Evolutionary conservation across 1,140 invertebrate genomes (phyloP), one percentile per base, ranked within the genome.

Genomic region (Bombus balteatus): DNA sequence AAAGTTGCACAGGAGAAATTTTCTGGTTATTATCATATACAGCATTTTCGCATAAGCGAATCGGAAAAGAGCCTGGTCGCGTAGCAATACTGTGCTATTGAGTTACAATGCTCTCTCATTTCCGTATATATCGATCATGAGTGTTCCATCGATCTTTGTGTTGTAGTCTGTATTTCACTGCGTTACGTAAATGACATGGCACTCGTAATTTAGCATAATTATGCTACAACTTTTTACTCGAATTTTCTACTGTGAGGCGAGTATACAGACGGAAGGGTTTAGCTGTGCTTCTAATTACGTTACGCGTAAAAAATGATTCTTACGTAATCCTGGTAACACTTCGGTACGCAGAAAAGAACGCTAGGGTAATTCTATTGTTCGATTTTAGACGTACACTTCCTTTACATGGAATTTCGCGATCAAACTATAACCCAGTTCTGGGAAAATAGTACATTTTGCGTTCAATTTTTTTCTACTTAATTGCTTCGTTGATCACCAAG

Each of bases 141-240:
- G 18, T 22, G 34, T 68, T 43, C 8, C 68, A 73, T 87, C 68
- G 74, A 73, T 84, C 74, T 47, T 70, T 10, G 18, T 18, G 47
- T 53, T 53, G 47, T 47, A 68, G 65, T 39, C 47, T 59, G n/a
- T 65, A 25, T 78, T 77, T 76, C 39, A 39, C 13, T 22, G 3
- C 13, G 57, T 86, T 86, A 59, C 62, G 39, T 71, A 89, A 89
- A 83, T 22, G 2, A 28, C n/a, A 65, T 81, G 28, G 34, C 43
- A 62, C n/a, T n/a, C 34, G 82, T 82, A 89, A 75, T 59, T 79
- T 12, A 25, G 39, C 39, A 13, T 79, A 86, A 76, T 88, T 86
- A 70, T 57, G 32, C 39, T 25, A 18, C 5, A 37, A 81, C 37
- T 73, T 77, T 32, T 39, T 37, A 12, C 15, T 47, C 3, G 74